A percentile compares a stretch with the other conserved stretches of the same genome.
These are phyloP conservation scores for Apodemia zela DNA, from an alignment of 2,888 invertebrate genomes.

Conservation along the genomic window DNA sequence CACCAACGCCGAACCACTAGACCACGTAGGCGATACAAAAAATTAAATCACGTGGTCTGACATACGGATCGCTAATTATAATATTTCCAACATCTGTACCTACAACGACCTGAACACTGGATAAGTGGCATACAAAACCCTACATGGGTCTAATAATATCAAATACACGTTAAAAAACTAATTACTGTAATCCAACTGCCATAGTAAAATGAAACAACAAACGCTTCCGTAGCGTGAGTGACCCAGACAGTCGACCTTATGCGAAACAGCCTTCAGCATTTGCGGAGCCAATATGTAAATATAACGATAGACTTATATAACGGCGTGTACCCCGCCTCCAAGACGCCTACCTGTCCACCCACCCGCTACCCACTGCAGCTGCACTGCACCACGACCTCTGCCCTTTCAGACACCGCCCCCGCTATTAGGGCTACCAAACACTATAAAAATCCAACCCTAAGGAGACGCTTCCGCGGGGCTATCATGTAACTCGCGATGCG, in stretches of 20 bases:
- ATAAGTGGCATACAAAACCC: too few relatives aligned
- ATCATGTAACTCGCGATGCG: too few relatives aligned
- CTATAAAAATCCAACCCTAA: slow-evolving; percentile 8
- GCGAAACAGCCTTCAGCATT: slow-evolving; percentile 64
- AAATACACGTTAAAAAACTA: not conserved
- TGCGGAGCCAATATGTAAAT: slow-evolving; percentile 52
- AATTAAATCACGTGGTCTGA: too few relatives aligned
- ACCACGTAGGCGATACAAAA: too few relatives aligned
- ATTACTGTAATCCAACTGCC: not conserved
- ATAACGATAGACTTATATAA: slow-evolving; percentile 37
- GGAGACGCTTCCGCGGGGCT: not conserved
- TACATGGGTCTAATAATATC: too few relatives aligned
- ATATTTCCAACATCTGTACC: too few relatives aligned
- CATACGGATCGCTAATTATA: too few relatives aligned
- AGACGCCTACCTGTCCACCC: slow-evolving; percentile 45
- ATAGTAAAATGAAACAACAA: slow-evolving; percentile 3
- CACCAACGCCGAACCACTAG: too few relatives aligned
- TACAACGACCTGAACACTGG: too few relatives aligned
- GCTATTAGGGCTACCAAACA: slow-evolving; percentile 23
- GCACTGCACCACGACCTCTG: slow-evolving; percentile 63
- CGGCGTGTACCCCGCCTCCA: slow-evolving; percentile 37
- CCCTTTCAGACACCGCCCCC: slow-evolving; percentile 48
- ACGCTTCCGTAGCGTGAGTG: slow-evolving; percentile 24
- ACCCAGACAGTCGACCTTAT: slow-evolving; percentile 54
- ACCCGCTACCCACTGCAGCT: slow-evolving; percentile 43